Evolutionary conservation across 2,888 invertebrate genomes (phyloP).

Genomic region (Sesamia inferens): DNA sequence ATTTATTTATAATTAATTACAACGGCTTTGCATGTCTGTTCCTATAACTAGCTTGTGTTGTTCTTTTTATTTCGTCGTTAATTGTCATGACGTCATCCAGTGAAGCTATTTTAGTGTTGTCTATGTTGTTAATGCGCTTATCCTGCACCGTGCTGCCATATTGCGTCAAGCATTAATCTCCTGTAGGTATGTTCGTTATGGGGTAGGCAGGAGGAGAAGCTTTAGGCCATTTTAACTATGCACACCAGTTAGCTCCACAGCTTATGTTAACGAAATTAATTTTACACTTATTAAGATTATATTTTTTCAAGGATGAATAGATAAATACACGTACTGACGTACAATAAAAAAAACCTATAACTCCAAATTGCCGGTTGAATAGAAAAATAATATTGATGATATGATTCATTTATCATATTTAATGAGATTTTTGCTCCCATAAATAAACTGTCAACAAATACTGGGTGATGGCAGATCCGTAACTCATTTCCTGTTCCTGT

Average conservation of each 20-base stretch:
- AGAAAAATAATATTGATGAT: slow-evolving; percentile 6
- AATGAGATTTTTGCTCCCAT: slow-evolving; percentile 58
- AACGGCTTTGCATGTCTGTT: not conserved
- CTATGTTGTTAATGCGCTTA: slow-evolving; percentile 59
- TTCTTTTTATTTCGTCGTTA: slow-evolving; percentile 5
- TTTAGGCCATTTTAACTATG: slow-evolving; percentile 24
- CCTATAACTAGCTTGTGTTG: slow-evolving; percentile 1
- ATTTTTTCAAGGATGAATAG: not conserved
- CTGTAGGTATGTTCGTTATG: slow-evolving; percentile 31
- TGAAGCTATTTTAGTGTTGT: slow-evolving; percentile 18
- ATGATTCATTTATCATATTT: slow-evolving; percentile 20
- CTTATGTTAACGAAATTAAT: not conserved
- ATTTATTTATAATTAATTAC: too few relatives aligned
- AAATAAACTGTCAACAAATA: slow-evolving; percentile 71
- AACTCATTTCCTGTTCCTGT: slow-evolving; percentile 63
- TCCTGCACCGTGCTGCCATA: slow-evolving; percentile 40
- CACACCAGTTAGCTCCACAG: slow-evolving; percentile 19
- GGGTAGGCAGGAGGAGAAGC: slow-evolving; percentile 14
- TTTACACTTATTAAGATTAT: not conserved
- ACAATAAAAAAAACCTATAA: not conserved
- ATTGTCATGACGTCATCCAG: slow-evolving; percentile 25
- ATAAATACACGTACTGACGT: too few relatives aligned
- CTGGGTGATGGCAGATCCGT: slow-evolving; percentile 67
- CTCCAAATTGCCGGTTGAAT: not conserved
- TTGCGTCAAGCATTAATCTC: slow-evolving; percentile 39